Evolutionary conservation across 2,888 invertebrate species (phyloP), one percentile per base, ranked within the genome.

Genomic region (Drosophila peninsularis): DNA sequence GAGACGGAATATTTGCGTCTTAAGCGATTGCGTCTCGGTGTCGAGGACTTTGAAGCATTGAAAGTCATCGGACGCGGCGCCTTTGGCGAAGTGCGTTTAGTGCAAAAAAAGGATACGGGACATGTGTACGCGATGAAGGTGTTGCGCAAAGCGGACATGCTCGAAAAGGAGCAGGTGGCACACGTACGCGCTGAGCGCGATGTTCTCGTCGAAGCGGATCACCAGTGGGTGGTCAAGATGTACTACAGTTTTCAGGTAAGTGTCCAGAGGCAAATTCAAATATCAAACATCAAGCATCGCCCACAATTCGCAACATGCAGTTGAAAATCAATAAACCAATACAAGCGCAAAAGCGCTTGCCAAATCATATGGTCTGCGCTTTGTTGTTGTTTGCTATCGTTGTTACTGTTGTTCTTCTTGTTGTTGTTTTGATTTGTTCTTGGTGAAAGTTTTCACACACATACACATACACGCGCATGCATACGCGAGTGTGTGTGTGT

Each of bases 111-210:
- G 93, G 99, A 99, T 93, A 99, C 99, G 2, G 99, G 99, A 5
- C 99, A 99, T 93, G 98, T 99, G 56, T 99, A 99, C 93, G 99
- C 99, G 41, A 99, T 99, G 99, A 99, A 99, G 93, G 99, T 99
- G 91, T 95, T 99, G 62, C 95, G 99, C 77, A 99, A 99, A 92
- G 97, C 98, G 5, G 99, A 99, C 92, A 99, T 99, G 99, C 94
- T 99, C 62, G 99, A 99, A 92, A 99, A 99, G 92, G 99, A 99
- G 93, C 99, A 99, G 94, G 95, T 96, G 78, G 99, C 99, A 10
- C 99, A 99, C 92, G 99, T 99, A 17, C 94, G 99, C 75, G 99
- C 99, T 2, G 99, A 99, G 93, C 94, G 99, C 71, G 99, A 99
- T 93, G 97, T 99, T 72, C 94, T 99, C 57, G 99, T 99, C 21